Base-by-base conservation (phyloP, 2,113 vertebrate species). In the Phoenicopterus ruber region DNA sequence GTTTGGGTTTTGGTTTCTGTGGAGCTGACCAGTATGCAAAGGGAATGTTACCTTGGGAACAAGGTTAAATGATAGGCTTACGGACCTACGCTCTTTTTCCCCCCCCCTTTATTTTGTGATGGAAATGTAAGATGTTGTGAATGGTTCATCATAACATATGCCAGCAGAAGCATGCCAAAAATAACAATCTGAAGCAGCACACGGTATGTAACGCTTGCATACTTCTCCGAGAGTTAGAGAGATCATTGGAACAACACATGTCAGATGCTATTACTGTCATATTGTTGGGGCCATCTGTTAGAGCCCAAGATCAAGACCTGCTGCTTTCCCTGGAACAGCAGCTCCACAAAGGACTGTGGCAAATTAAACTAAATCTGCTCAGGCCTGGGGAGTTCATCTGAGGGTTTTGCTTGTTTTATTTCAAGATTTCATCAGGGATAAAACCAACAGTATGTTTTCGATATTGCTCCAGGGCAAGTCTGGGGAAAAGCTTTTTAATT, bases 211-310 rank as follows among this genome's bases (percentile, higher is more conserved):
- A 97, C 1, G 96, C 97, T 98, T 97, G 96, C 97, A 96, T 96
- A 97, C 98, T 98, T 98, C 96, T 98, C 92, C 25, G n/a, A 97
- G 97, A 98, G 97, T 96, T 94, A 97, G 95, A 96, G 96, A 96
- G 94, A 98, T 98, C 97, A 96, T 96, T 96, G 97, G 94, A 98
- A 98, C 94, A 98, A 97, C 98, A 98, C 97, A 98, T 98, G 98
- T 98, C 98, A 98, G 96, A 98, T 98, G 94, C 94, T 97, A 97
- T 98, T 98, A 98, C 86, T 92, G 94, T 98, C 98, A 98, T 82
- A 81, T 93, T 94, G 96, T 95, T 95, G 98, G 97, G 98, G 95
- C 98, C 98, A 98, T 98, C 98, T 98, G 98, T 97, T 98, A 94
- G 92, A 97, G 97, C 96, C 97, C 96, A 95, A 96, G 98, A 98